Percentiles rank a stretch among this genome's conserved stretches.
phyloP scores from a whole-genome alignment of 2,113 vertebrate genomes.

The Austrofundulus limnaeus region DNA sequence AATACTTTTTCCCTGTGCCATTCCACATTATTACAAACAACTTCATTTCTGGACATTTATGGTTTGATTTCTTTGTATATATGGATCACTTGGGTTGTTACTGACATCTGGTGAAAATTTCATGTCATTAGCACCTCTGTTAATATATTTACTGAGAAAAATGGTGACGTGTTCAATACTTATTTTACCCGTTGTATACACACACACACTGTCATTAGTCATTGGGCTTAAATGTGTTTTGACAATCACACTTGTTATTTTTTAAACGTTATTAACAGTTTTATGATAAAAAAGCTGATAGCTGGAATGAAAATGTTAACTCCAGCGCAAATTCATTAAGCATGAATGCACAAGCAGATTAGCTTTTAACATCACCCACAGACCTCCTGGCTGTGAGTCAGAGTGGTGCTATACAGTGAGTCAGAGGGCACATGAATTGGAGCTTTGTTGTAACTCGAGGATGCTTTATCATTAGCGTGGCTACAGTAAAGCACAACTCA shows the following conservation, averaged over 20 bases:
- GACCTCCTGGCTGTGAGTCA: constrained; percentile 44
- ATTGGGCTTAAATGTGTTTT: constrained; percentile 2
- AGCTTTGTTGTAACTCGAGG: constrained; percentile 67
- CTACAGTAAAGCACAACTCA: constrained; percentile 59
- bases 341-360: constrained; percentile 23
- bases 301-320: constrained; percentile 26
- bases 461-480: constrained; percentile 72
- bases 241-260: background rate
- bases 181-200: no score
- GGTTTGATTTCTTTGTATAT: no score
- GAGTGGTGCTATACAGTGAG: constrained; percentile 58
- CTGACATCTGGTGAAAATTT: no score
- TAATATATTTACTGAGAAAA: no score
- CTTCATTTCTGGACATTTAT: no score
- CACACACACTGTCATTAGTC: no score
- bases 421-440: constrained; percentile 59
- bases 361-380: constrained; percentile 28
- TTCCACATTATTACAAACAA: no score
- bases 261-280: background rate
- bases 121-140: no score
- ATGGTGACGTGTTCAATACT: no score
- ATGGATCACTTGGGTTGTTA: no score
- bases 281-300: constrained; percentile 6
- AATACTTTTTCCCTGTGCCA: no score
- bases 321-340: constrained; percentile 11